Evolutionary conservation across 2,797 vertebrate genomes (phyloP).

Genomic region (Acanthurus leucopareius): DNA sequence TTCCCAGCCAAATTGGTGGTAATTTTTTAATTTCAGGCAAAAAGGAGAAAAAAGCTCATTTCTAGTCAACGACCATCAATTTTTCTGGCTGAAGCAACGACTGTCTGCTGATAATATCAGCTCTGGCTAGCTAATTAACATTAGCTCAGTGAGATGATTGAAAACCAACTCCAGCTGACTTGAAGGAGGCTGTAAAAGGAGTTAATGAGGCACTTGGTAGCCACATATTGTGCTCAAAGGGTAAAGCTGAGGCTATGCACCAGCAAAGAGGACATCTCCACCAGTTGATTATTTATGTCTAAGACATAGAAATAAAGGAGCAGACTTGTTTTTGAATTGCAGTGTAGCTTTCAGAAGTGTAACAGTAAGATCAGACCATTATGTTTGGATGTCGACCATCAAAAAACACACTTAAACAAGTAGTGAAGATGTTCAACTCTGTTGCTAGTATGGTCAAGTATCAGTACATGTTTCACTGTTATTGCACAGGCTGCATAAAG

Average conservation of each 20-base stretch:
- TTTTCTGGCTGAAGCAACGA: background rate
- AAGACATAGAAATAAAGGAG: too few relatives aligned
- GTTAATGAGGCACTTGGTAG: background rate
- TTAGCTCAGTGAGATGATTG: background rate
- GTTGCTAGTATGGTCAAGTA: too few relatives aligned
- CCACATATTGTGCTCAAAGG: background rate
- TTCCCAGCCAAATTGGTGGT: background rate
- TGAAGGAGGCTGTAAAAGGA: background rate
- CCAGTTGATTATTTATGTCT: background rate
- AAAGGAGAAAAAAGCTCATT: background rate
- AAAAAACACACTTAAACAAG: too few relatives aligned
- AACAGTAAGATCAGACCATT: too few relatives aligned
- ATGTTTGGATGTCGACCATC: too few relatives aligned
- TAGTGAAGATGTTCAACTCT: too few relatives aligned
- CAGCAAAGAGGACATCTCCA: background rate
- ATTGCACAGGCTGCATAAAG: background rate
- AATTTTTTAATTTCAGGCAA: slow-evolving; percentile 7
- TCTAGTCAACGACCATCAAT: background rate
- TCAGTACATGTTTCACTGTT: too few relatives aligned
- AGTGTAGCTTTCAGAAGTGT: too few relatives aligned
- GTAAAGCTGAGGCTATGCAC: background rate
- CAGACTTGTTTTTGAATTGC: too few relatives aligned
- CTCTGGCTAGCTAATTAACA: background rate
- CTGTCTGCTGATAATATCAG: background rate
- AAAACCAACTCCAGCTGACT: background rate